Base-by-base conservation (phyloP, 2,113 vertebrate species). In the Caranx melampygus region DNA sequence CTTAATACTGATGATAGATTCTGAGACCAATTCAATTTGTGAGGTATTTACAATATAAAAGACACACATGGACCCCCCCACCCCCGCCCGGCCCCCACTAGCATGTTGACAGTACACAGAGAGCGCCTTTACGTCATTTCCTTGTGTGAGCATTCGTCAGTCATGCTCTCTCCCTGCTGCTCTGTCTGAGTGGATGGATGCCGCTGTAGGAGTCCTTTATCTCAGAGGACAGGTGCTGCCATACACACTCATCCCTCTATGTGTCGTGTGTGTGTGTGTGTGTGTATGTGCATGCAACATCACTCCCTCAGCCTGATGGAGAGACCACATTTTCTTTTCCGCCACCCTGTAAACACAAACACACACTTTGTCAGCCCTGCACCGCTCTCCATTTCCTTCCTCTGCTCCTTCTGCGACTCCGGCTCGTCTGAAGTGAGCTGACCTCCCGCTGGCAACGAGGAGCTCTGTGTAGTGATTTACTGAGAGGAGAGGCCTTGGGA, bases 181-280 rank as follows among this genome's bases (percentile, higher is more conserved):
- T 91, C 73, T 67, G 66, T 88, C 71, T 79, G 78, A 76, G 80
- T 60, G 87, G 91, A 89, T 76, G 70, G 83, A 86, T 86, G 80
- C 86, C 35, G 33, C 82, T 78, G 84, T 58, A 60, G 60, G 69
- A 85, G 80, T 84, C 74, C 82, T 91, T 92, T 90, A 91, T 94
- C 89, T 91, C 85, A 75, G 79, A 84, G 84, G 88, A 91, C 92
- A 93, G 91, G 86, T 89, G 89, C 76, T 85, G 78, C 78, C 79
- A 60, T 37, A 75, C 80, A 79, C 82, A 76, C 11, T 47, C 80
- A 59, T 66, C 49, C 65, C 44, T 74, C 45, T 33, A 0, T 37
- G 6, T 72, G 65, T 69, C 26, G 59, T 58, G 45, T 72, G 73
- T 63, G 55, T 44, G 64, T 63, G 49, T 67, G 78, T 72, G 65